Percentiles rank a stretch among this genome's conserved stretches.
phyloP scores from a whole-genome alignment of 2,113 vertebrate genomes.

The Oophaga pumilio region DNA sequence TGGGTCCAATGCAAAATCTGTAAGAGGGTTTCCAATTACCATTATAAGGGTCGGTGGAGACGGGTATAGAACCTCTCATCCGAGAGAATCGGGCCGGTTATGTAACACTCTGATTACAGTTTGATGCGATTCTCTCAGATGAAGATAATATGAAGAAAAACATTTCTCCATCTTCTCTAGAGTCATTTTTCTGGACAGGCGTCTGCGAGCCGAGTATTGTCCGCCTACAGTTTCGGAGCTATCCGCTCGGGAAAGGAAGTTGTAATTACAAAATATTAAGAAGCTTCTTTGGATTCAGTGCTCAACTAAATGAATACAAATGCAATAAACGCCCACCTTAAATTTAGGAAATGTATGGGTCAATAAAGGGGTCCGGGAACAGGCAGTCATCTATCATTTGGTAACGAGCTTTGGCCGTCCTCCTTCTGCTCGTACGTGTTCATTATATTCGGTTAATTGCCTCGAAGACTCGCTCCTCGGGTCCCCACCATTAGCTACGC shows the following conservation, averaged over 20 bases:
- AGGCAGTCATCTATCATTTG: neutral
- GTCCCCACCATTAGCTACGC: slow-evolving; percentile 1
- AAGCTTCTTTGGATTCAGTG: neutral
- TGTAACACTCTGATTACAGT: too few relatives aligned
- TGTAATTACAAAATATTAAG: neutral
- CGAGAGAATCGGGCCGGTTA: too few relatives aligned
- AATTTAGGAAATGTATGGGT: neutral
- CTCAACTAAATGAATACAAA: neutral
- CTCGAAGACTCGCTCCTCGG: neutral
- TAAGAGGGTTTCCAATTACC: too few relatives aligned
- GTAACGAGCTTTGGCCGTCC: neutral
- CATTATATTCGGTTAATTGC: slow-evolving; percentile 14
- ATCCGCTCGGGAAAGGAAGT: neutral
- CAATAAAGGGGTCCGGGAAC: neutral
- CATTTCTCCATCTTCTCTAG: too few relatives aligned
- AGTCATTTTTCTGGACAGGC: too few relatives aligned
- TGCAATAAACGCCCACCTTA: neutral
- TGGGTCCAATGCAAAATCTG: neutral
- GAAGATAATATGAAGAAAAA: too few relatives aligned
- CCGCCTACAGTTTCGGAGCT: too few relatives aligned
- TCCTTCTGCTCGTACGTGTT: neutral
- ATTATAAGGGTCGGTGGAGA: too few relatives aligned
- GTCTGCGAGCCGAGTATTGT: too few relatives aligned
- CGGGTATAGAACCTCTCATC: too few relatives aligned
- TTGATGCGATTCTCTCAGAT: too few relatives aligned